Base-by-base conservation (phyloP, 1,140 invertebrate species). In the Drosophila bocqueti region DNA sequence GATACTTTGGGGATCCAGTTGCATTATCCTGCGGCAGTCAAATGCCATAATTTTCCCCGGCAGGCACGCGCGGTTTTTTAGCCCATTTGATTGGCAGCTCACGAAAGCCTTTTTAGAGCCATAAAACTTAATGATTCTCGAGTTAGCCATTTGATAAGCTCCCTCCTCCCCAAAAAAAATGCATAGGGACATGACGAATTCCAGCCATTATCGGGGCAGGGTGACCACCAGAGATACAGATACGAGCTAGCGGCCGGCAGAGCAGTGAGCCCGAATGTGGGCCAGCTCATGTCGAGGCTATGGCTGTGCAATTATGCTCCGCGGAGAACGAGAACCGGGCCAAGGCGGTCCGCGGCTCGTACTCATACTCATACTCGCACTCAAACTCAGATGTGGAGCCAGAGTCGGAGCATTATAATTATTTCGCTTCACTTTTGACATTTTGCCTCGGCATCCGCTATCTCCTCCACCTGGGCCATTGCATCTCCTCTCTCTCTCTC, bases 101-200 rank as follows among this genome's bases (percentile, higher is more conserved):
- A 57, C 54, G 54, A 57, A 57, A 57, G 36, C 36, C 21, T 40
- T 57, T 57, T 57, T 69, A 54, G 43, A 79, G 79, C 62, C 75
- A 90, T 89, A 81, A 89, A 89, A 90, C 50, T 76, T 69, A 68
- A 89, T 85, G 85, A 76, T 90, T 79, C 79, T 76, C 84, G 49
- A 89, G 81, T 90, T 90, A 71, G 77, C 62, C 60, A 38, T 60
- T 47, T 60, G 83, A 85, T 79, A 78, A 63, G 75, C 26, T 49
- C 7, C 26, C 36, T 13, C 47, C 26, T 7, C 11, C 7, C 24
- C 45, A 18, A 46, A 15, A 13, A 13, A 52, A 65, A 66, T 43
- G 52, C 42, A 60, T 31, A 73, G 45, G 47, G 52, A 81, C 60
- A 81, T 66, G 76, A 76, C 76, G 78, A 68, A 75, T 82, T 64